Conservation (phyloP, 2,113 vertebrate species). For the Danionella cerebrum region DNA sequence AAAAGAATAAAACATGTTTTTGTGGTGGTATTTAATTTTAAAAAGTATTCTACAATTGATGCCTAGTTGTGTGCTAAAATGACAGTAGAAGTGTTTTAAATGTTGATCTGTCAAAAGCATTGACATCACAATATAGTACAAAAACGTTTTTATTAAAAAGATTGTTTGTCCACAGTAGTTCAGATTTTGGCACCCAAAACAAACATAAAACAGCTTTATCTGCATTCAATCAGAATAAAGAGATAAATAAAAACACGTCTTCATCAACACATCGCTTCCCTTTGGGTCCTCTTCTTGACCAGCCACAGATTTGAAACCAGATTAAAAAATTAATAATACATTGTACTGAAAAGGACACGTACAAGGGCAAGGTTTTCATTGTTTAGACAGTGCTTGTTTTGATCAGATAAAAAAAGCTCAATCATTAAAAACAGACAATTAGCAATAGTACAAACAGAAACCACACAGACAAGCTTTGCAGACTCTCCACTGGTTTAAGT, state of each 20-base stretch:
- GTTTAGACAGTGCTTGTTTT: constrained; percentile 42
- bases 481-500: constrained; percentile 13
- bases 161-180: constrained; percentile 95
- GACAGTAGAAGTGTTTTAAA: no score
- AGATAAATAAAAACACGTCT: constrained; percentile 64
- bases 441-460: constrained; percentile 5
- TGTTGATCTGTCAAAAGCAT: no score
- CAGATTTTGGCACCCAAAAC: constrained; percentile 92
- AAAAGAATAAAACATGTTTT: no score
- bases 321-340: constrained; percentile 23
- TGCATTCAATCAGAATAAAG: constrained; percentile 65
- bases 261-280: constrained; percentile 39
- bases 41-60: no score
- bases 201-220: constrained; percentile 68
- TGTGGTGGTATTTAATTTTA: no score
- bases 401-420: constrained; percentile 1
- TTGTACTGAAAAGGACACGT: constrained; percentile 21
- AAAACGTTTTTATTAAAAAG: constrained; percentile 59
- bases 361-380: constrained; percentile 37
- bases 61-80: no score
- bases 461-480: constrained; percentile 1
- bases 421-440: constrained; percentile 2
- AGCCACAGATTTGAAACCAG: constrained; percentile 36
- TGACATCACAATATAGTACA: no score
- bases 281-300: constrained; percentile 7